A percentile compares a stretch with the other conserved stretches of the same genome.
Evolutionary conservation across 2,888 invertebrate species (phyloP).

Genomic region (Metalampra italica): DNA sequence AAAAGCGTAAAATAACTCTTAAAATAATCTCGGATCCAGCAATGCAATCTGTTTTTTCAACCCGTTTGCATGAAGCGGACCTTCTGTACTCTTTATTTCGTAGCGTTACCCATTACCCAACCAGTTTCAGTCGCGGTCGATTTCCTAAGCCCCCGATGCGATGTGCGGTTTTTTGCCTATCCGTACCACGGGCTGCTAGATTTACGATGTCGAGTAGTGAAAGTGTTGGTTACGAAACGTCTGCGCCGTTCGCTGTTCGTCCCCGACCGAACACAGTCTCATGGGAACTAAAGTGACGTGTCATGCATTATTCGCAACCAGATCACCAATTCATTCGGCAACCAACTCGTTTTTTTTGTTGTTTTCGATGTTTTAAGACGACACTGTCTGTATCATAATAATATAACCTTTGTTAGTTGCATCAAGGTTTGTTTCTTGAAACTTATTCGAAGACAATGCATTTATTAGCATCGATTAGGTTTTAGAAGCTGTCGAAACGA

Average conservation of each 20-base stretch:
- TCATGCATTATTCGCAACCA: not conserved
- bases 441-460: too few relatives aligned
- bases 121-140: slow-evolving; percentile 48
- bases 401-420: too few relatives aligned
- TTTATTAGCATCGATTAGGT: too few relatives aligned
- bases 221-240: slow-evolving; percentile 52
- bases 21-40: too few relatives aligned
- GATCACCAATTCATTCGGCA: not conserved
- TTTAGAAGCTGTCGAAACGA: too few relatives aligned
- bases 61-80: too few relatives aligned
- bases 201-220: slow-evolving; percentile 46
- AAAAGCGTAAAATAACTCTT: too few relatives aligned
- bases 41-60: too few relatives aligned
- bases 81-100: slow-evolving; percentile 11
- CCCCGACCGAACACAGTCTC: not conserved
- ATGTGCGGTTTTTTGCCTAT: slow-evolving; percentile 41
- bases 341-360: too few relatives aligned
- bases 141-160: slow-evolving; percentile 49
- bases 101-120: slow-evolving; percentile 38
- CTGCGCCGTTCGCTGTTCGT: not conserved
- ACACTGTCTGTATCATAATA: too few relatives aligned
- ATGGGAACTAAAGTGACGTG: slow-evolving; percentile 3
- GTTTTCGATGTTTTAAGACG: too few relatives aligned
- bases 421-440: too few relatives aligned
- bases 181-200: slow-evolving; percentile 33